Evolutionary conservation across 2,888 invertebrate genomes (phyloP).

Genomic region (Julus scandinavius): DNA sequence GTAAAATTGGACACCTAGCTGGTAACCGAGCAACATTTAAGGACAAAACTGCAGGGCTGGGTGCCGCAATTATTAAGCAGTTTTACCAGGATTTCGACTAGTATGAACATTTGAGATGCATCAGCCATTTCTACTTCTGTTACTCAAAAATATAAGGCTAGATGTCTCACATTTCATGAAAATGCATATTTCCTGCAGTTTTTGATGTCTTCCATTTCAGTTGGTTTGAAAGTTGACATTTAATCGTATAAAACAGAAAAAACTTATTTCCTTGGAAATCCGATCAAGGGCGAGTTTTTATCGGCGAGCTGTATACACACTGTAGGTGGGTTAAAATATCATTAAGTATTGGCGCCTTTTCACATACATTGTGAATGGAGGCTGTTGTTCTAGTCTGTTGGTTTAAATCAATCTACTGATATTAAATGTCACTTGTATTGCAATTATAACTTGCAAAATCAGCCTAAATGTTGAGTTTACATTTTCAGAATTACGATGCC

Average conservation of each 20-base stretch:
- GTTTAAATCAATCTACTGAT: too few species aligned
- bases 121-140: constrained; percentile 24
- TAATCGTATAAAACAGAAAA: background rate
- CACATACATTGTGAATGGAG: too few species aligned
- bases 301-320: too few species aligned
- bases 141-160: background rate
- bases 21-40: background rate
- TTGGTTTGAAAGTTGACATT: background rate
- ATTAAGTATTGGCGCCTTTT: too few species aligned
- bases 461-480: too few species aligned
- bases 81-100: background rate
- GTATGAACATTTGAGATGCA: constrained; percentile 18
- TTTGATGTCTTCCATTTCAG: background rate
- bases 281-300: too few species aligned
- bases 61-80: background rate
- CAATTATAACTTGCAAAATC: too few species aligned
- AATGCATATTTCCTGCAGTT: background rate
- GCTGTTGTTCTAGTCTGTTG: too few species aligned
- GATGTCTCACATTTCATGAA: background rate
- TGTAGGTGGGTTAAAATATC: too few species aligned
- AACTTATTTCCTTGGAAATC: too few species aligned
- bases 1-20: background rate
- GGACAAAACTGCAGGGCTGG: background rate
- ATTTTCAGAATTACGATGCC: too few species aligned
- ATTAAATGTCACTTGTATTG: too few species aligned